Conservation (phyloP, 2,888 invertebrate genomes). For the Caenorhabditis sp. region DNA sequence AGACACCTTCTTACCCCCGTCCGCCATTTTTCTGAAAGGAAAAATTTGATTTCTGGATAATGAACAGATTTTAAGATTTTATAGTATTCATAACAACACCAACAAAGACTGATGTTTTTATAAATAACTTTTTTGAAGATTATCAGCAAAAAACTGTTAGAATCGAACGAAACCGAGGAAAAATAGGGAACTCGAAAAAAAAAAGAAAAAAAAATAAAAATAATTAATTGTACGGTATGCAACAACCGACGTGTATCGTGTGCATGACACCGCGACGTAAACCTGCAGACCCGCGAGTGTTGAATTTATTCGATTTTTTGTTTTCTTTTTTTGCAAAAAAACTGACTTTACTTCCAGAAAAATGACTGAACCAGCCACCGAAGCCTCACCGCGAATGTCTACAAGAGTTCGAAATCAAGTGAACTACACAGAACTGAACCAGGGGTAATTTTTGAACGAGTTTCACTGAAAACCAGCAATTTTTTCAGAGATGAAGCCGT, state of each 20-base stretch:
- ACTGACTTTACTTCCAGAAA: not conserved
- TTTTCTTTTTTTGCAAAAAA: not conserved
- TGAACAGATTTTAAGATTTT: no score
- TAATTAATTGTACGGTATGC: not conserved
- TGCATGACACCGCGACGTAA: slow-evolving; percentile 20
- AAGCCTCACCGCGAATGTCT: slow-evolving; percentile 37
- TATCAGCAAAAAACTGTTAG: not conserved
- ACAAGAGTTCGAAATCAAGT: slow-evolving; percentile 43
- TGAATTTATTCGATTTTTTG: not conserved
- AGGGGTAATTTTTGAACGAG: slow-evolving; percentile 6
- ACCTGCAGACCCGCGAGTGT: slow-evolving; percentile 5
- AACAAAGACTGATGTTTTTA: not conserved
- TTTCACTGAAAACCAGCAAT: not conserved
- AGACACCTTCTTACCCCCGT: slow-evolving; percentile 38
- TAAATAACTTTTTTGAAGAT: not conserved
- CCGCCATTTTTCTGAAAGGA: slow-evolving; percentile 17
- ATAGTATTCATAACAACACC: no score
- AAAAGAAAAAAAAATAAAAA: not conserved
- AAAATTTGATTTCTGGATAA: no score
- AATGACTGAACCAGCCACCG: slow-evolving; percentile 22
- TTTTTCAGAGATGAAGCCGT: slow-evolving; percentile 38
- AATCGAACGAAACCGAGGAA: not conserved
- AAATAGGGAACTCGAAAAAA: not conserved
- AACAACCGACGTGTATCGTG: not conserved
- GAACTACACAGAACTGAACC: slow-evolving; percentile 45